Base-by-base conservation (phyloP, 2,888 invertebrate species). In the Tricholauxania praeusta region DNA sequence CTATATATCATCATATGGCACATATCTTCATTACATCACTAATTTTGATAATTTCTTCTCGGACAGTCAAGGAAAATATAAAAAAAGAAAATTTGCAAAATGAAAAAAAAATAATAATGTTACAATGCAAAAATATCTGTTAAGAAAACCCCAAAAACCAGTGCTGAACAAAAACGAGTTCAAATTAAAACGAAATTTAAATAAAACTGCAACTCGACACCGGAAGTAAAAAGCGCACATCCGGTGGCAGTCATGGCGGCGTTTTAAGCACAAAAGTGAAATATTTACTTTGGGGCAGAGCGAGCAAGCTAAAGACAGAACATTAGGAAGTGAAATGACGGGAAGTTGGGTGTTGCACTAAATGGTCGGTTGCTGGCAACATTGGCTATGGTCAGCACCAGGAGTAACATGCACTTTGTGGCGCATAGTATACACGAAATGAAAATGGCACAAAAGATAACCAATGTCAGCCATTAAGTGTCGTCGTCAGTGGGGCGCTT, bases 161-260 rank as follows among this genome's bases (percentile, higher is more conserved):
- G 39, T 10, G 39, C 39, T 39, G 64, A 52, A 51, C 19, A 39
- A 39, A 39, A 48, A 57, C 22, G 59, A 68, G 12, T 39, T 32
- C 60, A 69, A 68, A 69, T 69, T 60, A 69, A 69, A 69, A 62
- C 19, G 39, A 62, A 60, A 69, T 69, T 69, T 69, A 62, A 69
- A 69, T 69, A 62, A 69, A 62, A 69, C 69, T 39, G 69, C 51
- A 62, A 69, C 52, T n/a, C 52, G 51, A 57, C 57, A 59, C 64
- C 17, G 64, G 71, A 71, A 65, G 59, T 57, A 59, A 59, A 49
- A 49, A 71, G 65, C 71, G 55, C 71, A 57, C 71, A 49, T 71
- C 71, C 71, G 71, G 64, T 63, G 63, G 63, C 63, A 55, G 53
- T 49, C 55, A n/a, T 52, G 32, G 55, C 49, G n/a, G 51, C 12